Evolutionary conservation across 1,140 invertebrate genomes (phyloP), one percentile per base, ranked within the genome.

Genomic region (Neodiprion pinetum): DNA sequence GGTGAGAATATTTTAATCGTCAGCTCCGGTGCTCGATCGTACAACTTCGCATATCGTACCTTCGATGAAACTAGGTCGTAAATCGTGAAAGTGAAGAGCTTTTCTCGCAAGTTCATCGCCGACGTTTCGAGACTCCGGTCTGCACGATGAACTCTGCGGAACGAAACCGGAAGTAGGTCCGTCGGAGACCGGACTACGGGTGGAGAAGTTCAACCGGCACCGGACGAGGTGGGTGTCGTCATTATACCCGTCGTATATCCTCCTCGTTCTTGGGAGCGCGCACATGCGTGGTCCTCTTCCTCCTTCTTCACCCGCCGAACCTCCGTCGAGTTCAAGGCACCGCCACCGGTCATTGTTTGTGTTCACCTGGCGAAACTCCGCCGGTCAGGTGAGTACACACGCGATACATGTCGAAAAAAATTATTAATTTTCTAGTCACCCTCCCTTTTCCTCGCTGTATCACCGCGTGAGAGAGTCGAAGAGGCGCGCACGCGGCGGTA

Each of bases 281-380:
- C 28, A 21, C 28, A 40, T 40, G 28, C 28, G 5, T 40, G 28
- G 28, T 40, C 53, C 53, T 61, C n/a, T 17, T 14, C 53, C 53
- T 61, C 53, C 53, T 53, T 14, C n/a, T 53, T 53, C 10, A 53
- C 50, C 50, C 50, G 10, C 10, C 50, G 50, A 53, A n/a, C 17
- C 17, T 40, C 28, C 12, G 7, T 65, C 71, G 81, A 83, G 80
- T 81, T 84, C 78, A 82, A 78, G 77, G 81, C 76, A 67, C 68
- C 28, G 28, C 28, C 28, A 40, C 28, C 28, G 53, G 11, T 77
- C 77, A 87, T 87, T 87, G 85, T 87, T 72, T 77, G 82, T 85
- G 82, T 23, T 83, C 81, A 82, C 71, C 47, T 70, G 77, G 80
- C 84, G 84, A 80, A 80, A 85, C 82, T 84, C 83, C 76, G 81